Evolutionary conservation across 2,888 invertebrate species (phyloP), one percentile per base, ranked within the genome.

Genomic region (Amitus sp.): DNA sequence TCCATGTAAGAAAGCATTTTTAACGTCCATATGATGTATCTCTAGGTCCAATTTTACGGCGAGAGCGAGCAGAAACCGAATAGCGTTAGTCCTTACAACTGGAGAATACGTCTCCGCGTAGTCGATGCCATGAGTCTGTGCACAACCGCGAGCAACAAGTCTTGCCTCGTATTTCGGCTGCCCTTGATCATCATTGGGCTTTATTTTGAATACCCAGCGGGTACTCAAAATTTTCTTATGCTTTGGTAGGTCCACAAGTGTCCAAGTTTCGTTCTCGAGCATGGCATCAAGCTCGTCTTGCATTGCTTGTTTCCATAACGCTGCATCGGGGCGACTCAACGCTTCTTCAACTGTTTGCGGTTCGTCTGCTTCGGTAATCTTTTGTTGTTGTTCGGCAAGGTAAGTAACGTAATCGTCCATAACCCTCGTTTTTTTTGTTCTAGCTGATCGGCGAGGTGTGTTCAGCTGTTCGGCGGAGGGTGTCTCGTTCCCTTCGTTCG

Each of bases 51-150:
- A n/a, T 50, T 67, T 56, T 1, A 61, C 70, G 5, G 69, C 69
- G 9, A 70, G 18, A 6, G 72, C 71, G 19, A 71, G 47, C 12
- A 76, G 47, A 27, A 60, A 56, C 37, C 73, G 60, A 9, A 74
- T 60, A 1, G 71, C 66, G 7, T 45, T 60, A 45, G 66, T 60
- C 28, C 67, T 43, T 10, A 73, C 63, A 1, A 74, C 71, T 2
- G 74, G 73, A 6, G 70, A 63, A 66, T 68, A 75, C 2, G 70
- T 72, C 48, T 73, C 70, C 2, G 67, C 46, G 51, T 71, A 75
- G 40, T 75, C 73, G 10, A 75, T 55, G 2, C 69, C 74, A 18
- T 58, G 40, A 39, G 43, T 56, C 47, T 75, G 74, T 5, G 56
- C 30, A 53, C 64, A 75, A 2, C 73, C 72, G 50, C 69, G 71